Percentiles rank a stretch among this genome's conserved stretches.
Conservation (phyloP, 2,113 vertebrate species). For the Nibea albiflora region DNA sequence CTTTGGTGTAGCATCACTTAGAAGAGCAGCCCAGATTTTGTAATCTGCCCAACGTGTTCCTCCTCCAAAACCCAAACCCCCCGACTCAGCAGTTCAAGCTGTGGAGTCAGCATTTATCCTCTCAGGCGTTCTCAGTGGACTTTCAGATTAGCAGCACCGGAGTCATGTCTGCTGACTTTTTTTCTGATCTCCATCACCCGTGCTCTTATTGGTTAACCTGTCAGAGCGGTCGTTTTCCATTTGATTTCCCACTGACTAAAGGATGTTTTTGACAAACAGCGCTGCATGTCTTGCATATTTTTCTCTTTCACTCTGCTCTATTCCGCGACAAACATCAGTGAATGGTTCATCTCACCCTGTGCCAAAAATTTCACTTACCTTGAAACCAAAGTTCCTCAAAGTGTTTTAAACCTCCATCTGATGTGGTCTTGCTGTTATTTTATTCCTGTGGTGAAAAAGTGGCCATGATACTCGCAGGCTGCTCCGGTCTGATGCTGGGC, state of each 20-base stretch:
- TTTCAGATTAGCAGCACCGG: conserved; percentile 38
- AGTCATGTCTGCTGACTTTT: conserved; percentile 18
- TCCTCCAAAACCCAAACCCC: conserved; percentile 35
- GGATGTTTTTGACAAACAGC: not conserved
- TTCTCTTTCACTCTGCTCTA: not conserved
- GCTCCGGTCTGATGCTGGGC: conserved; percentile 36
- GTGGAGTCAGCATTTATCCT: conserved; percentile 44
- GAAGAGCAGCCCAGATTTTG: conserved; percentile 33
- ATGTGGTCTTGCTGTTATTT: conserved; percentile 28
- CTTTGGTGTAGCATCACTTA: conserved; percentile 46
- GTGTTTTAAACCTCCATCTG: conserved; percentile 14
- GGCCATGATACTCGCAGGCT: conserved; percentile 17
- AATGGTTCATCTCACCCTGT: not conserved
- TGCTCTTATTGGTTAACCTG: not conserved
- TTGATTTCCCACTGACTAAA: not conserved
- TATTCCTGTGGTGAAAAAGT: conserved; percentile 13
- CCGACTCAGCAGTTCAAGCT: conserved; percentile 52
- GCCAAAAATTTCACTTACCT: conserved; percentile 18
- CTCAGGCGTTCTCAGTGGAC: conserved; percentile 40
- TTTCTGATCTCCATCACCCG: conserved; percentile 6
- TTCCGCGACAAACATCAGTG: not conserved
- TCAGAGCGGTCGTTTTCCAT: not conserved
- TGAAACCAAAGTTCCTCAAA: not conserved
- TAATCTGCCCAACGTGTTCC: conserved; percentile 39
- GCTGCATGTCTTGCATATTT: not conserved